A percentile compares a stretch with the other conserved stretches of the same genome.
Conservation (phyloP, 1,140 invertebrate genomes). For the Zaprionus africanus region DNA sequence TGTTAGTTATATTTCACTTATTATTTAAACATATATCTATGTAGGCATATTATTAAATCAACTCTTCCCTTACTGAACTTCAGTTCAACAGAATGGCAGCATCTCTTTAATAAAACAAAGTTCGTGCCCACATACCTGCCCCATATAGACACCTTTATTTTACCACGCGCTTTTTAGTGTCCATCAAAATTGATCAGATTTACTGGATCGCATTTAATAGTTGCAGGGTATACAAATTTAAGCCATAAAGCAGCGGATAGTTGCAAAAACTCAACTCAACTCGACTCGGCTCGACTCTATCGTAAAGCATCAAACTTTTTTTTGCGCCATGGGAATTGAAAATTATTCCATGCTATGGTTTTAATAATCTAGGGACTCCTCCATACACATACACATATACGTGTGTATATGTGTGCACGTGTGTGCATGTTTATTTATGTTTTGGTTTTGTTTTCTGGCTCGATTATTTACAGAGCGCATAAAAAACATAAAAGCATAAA, state of each 20-base stretch:
- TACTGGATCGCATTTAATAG: neutral
- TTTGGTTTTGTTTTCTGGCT: constrained; percentile 16
- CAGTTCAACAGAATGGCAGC: no score
- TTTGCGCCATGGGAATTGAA: constrained; percentile 31
- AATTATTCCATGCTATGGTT: constrained; percentile 60
- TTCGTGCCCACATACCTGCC: neutral
- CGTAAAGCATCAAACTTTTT: constrained; percentile 12
- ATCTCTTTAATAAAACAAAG: no score
- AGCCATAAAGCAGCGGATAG: neutral
- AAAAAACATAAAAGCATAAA: constrained; percentile 42
- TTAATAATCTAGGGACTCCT: constrained; percentile 59
- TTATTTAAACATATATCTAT: no score
- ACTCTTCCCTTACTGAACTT: no score
- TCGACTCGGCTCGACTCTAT: neutral
- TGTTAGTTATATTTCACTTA: no score
- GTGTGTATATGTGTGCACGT: constrained; percentile 4
- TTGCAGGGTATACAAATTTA: constrained; percentile 7
- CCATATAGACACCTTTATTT: neutral
- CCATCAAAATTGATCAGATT: constrained; percentile 1
- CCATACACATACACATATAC: neutral
- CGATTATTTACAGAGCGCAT: constrained; percentile 45
- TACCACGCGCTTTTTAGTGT: neutral
- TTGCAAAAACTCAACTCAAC: neutral
- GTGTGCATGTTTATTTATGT: neutral
- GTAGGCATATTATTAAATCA: no score